These are phyloP conservation scores for Tribolium freemani DNA, from an alignment of 2,888 invertebrate species.

Conservation along the genomic window DNA sequence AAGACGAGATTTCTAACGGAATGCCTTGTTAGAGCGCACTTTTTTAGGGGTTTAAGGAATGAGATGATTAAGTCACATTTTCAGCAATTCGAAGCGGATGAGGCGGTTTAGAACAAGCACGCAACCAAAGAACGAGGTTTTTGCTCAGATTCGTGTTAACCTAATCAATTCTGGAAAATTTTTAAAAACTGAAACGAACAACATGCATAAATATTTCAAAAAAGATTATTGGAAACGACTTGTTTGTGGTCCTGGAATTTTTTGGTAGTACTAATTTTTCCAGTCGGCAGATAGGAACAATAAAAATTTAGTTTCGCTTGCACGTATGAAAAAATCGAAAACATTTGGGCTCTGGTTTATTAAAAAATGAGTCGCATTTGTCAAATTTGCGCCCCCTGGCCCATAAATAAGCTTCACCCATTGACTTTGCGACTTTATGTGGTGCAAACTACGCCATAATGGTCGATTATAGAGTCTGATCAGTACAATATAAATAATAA, in stretches of 20 bases:
- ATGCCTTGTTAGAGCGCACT: not conserved
- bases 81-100: not conserved
- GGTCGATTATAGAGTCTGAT: slow-evolving; percentile 32
- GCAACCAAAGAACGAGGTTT: not conserved
- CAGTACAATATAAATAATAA: slow-evolving; percentile 44
- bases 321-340: too few species aligned
- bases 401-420: slow-evolving; percentile 21
- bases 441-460: slow-evolving; percentile 33
- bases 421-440: slow-evolving; percentile 30
- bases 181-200: too few species aligned
- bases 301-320: too few species aligned
- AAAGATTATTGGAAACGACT: too few species aligned
- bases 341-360: not conserved
- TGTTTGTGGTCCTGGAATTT: too few species aligned
- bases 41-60: not conserved
- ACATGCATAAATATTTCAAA: too few species aligned
- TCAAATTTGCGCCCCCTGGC: not conserved
- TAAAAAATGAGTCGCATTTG: not conserved
- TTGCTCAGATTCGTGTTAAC: too few species aligned
- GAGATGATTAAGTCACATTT: not conserved
- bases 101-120: not conserved
- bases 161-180: too few species aligned
- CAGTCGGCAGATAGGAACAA: too few species aligned
- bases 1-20: not conserved
- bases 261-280: too few species aligned